These are phyloP conservation scores for Lathamus discolor DNA, from an alignment of 2,113 vertebrate species.

Conservation along the genomic window DNA sequence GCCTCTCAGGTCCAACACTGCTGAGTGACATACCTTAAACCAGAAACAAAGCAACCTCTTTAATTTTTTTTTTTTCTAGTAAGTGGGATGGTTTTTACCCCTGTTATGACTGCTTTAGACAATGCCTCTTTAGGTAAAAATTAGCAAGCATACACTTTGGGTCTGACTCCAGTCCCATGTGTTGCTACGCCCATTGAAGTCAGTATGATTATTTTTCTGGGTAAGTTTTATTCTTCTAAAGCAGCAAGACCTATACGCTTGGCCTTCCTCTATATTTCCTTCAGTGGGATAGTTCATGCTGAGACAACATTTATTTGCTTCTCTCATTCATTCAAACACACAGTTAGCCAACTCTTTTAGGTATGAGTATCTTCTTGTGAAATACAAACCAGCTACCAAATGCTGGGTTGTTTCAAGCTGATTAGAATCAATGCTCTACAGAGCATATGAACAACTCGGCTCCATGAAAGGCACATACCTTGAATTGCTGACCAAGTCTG, in stretches of 20 bases:
- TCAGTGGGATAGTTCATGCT: neutral
- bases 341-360: neutral
- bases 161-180: neutral
- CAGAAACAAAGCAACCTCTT: neutral
- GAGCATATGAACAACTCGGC: neutral
- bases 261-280: neutral
- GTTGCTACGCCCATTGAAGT: neutral
- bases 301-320: neutral
- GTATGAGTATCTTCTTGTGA: conserved; percentile 10
- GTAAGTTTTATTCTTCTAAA: neutral
- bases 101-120: neutral
- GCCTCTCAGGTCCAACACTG: neutral
- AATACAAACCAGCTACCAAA: conserved; percentile 54
- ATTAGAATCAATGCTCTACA: neutral
- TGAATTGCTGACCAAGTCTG: conserved; percentile 26
- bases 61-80: neutral
- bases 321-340: neutral
- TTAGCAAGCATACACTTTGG: neutral
- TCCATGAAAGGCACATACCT: neutral
- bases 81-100: neutral
- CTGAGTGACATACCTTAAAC: neutral
- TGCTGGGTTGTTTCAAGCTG: neutral
- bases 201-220: neutral
- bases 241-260: neutral
- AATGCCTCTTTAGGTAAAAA: neutral